Evolutionary conservation across 2,113 vertebrate genomes (phyloP), one percentile per base, ranked within the genome.

Genomic region (Channa maculata): DNA sequence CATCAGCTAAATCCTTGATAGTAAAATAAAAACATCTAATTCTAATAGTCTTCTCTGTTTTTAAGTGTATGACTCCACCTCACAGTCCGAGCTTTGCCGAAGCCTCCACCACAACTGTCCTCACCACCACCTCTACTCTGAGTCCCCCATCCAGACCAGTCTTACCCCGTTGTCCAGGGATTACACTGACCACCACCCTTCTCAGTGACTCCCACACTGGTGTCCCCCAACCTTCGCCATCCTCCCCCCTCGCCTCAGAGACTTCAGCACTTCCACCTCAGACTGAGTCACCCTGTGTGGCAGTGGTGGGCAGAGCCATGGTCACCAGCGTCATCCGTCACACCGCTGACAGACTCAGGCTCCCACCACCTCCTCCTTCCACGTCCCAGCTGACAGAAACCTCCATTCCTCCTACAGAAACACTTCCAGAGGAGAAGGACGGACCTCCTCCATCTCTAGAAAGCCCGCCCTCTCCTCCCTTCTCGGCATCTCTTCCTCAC

Each of bases 51-150:
- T 24, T 24, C 24, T 24, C 24, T 24, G 24, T 11, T 6, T 5
- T 36, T 6, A 86, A 99, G 98, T 99, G 97, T 73, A 99, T 99
- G 95, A 99, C 97, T 61, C 98, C 97, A 15, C 98, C 97, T 24
- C 97, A 97, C 88, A 99, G 98, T 89, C 98, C 98, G 1, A 97
- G 96, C 82, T 96, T 96, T 1, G 49, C 87, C 0, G 98, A 98
- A 83, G 88, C 94, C 1, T 88, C 93, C 0, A 80, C 93, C 0
- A 83, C 92, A 2, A 72, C 94, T 2, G 67, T 85, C 8, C 83
- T 89, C 2, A 84, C 89, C 45, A 78, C 91, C 38, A 50, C 83
- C 77, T 73, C 75, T 9, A 5, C 65, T 24, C 53, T 87, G 24
- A 92, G 90, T n/a, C 91, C 92, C 74, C 91, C 93, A 79, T 91